Base-by-base conservation (phyloP, 2,888 invertebrate genomes). In the Trachelus iudaicus region DNA sequence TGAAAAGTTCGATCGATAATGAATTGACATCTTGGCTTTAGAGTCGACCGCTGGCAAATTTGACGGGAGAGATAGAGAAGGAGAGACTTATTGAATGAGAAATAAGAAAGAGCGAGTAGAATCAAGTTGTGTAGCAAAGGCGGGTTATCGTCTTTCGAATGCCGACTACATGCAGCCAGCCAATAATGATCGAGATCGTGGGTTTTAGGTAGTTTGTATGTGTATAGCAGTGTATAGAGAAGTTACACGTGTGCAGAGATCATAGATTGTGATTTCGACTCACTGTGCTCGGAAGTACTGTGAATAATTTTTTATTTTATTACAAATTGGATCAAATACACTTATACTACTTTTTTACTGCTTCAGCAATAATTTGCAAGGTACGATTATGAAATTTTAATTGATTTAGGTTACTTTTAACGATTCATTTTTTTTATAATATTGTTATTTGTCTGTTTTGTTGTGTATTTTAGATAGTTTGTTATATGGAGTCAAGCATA, bases 371-470 rank as follows among this genome's bases (percentile, higher is more conserved):
- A 31, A 73, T 73, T 77, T 34, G 3, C 68, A n/a, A 40, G 56
- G 56, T 56, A 56, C 23, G 56, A 23, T 56, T 40, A 6, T 40
- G 35, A 13, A 1, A 31, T 76, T 75, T 15, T 35, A 37, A 37
- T 33, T 37, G 35, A 1, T 56, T 56, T 56, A 56, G 56, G 56
- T 56, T 56, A 56, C 23, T 56, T 40, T 40, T 23, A 56, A 56
- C 56, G 23, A 23, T 56, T 40, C 73, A 69, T 71, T 77, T 6
- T 71, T 77, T n/a, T 74, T 74, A 37, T 74, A 74, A 74, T 34
- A 74, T 30, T 30, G 15, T 31, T 34, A 74, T 34, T 37, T 37
- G 3, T 37, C 40, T 40, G 15, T 13, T 56, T 23, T 9, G 56
- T 56, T 56, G 0, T 56, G 56, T 23, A 56, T 23, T 23, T 23